These are phyloP conservation scores for Epizoanthus fatuus DNA, from an alignment of 92 coral and sea anemone species.

Conservation along the genomic window DNA sequence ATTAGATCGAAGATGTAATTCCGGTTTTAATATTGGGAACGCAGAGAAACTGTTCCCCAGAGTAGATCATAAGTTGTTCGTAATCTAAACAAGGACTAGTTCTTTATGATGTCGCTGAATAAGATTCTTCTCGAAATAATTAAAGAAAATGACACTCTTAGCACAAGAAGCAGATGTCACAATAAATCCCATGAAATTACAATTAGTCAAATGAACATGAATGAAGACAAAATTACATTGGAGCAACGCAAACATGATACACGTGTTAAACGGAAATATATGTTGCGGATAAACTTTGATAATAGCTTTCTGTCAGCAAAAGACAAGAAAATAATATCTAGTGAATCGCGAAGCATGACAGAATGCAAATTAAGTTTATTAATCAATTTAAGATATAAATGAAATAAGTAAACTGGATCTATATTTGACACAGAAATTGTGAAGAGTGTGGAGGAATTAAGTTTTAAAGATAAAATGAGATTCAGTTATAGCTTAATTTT, in stretches of 20 bases:
- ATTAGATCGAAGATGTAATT: neutral
- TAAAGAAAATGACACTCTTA: neutral
- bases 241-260: neutral
- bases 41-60: neutral
- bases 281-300: neutral
- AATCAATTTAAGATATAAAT: constrained; percentile 23
- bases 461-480: neutral
- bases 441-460: neutral
- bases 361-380: constrained; percentile 7
- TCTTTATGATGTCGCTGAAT: neutral
- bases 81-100: neutral
- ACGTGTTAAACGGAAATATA: constrained; percentile 22
- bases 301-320: neutral
- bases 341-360: neutral
- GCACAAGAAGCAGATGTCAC: neutral
- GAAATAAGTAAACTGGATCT: neutral
- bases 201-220: constrained; percentile 25
- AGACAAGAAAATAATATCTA: neutral
- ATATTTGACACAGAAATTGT: neutral
- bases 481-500: neutral
- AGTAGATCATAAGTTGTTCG: neutral
- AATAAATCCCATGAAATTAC: neutral
- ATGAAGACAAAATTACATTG: neutral
- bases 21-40: too few species aligned
- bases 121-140: neutral